phyloP scores from a whole-genome alignment of 2,113 vertebrate species.

The Acanthisitta chloris region DNA sequence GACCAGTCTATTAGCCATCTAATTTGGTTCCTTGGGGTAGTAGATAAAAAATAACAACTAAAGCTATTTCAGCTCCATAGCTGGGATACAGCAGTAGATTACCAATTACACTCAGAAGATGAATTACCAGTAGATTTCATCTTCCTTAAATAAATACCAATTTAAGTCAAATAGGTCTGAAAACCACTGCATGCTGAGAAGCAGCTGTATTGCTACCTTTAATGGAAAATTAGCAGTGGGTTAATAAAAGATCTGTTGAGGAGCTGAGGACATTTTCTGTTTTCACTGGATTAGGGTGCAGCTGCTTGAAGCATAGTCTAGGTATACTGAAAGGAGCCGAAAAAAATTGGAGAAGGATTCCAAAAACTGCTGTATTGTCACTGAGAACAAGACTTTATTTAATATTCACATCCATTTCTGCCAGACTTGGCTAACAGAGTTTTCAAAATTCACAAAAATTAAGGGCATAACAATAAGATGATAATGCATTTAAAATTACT shows the following conservation, averaged over 20 bases:
- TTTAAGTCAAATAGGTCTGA: constrained; percentile 27
- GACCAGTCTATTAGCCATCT: constrained; percentile 7
- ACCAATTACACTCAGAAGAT: constrained; percentile 29
- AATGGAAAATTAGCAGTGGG: neutral
- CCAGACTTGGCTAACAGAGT: neutral
- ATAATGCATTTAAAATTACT: neutral
- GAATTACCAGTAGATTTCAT: neutral
- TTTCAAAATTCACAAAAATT: neutral
- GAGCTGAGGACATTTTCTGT: neutral
- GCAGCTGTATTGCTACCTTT: neutral
- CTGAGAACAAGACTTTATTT: neutral
- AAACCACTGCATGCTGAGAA: neutral
- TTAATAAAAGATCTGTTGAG: neutral
- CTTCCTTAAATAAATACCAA: constrained; percentile 30
- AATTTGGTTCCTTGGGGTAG: constrained; percentile 9
- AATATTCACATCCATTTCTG: neutral
- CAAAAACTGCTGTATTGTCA: neutral
- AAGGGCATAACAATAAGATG: neutral
- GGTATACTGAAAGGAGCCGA: neutral
- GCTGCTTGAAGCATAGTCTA: neutral
- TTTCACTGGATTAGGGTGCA: neutral
- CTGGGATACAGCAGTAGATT: neutral
- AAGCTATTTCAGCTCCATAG: neutral
- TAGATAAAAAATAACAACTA: constrained; percentile 8
- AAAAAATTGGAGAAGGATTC: neutral